Evolutionary conservation across 2,797 vertebrate species (phyloP), one percentile per base, ranked within the genome.

Genomic region (Limnodromus scolopaceus): DNA sequence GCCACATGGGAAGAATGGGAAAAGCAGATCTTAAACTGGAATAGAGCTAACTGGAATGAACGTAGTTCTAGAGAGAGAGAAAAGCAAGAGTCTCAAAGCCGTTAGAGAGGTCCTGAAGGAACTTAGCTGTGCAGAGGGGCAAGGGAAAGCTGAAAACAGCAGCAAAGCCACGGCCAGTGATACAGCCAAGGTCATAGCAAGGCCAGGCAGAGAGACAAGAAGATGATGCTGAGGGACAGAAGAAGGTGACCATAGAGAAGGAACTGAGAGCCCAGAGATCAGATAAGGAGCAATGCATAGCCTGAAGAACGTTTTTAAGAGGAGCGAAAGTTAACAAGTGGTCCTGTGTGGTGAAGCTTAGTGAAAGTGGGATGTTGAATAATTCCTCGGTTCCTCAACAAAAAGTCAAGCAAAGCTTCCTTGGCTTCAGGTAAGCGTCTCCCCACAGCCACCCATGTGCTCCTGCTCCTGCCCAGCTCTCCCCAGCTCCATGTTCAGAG

Each of bases 201-300:
- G 94, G 94, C 86, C 81, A 78, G 63, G 49, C 60, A 65, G 49
- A 84, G 49, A 82, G 49, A 70, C 95, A 93, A 70, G 83, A 89
- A 69, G 90, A 95, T 85, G 94, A 70, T 96, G 81, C 78, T 49
- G 71, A 84, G 71, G 54, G 71, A 71, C 71, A 95, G 70, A 69
- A 70, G 61, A 74, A 65, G 80, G 88, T 96, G 92, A 27, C 54
- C 90, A 71, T 89, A 69, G 86, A 96, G 84, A 93, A 92, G 96
- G 96, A 97, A 97, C 96, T 84, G 96, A 97, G 94, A 97, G 71
- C 41, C 92, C 88, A 87, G 90, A 91, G 84, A 96, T 96, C 94
- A 96, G 96, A 96, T 97, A 97, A 97, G 88, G 66, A 96, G 80
- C 49, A 55, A 51, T 16, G 45, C 12, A 25, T 60, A 85, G 53